Percentiles rank a stretch among this genome's conserved stretches.
Conservation (phyloP, 2,113 vertebrate genomes). For the Odocoileus hemionus region DNA sequence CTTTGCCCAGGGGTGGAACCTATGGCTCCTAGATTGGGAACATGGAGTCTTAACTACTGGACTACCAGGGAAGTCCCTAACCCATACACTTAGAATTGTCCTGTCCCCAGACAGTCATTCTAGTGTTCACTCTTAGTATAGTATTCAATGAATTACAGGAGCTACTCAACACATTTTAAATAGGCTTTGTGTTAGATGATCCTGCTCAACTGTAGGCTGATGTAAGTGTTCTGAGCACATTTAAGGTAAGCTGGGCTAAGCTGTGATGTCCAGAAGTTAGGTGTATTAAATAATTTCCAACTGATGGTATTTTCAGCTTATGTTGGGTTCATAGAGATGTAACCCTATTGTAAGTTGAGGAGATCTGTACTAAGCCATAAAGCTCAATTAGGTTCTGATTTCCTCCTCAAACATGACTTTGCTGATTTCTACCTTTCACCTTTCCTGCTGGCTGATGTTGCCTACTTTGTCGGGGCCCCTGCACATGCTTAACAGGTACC, state of each 20-base stretch:
- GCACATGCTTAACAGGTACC: not conserved
- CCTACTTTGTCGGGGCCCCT: not conserved
- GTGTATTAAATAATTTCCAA: not conserved
- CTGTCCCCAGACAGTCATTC: not conserved
- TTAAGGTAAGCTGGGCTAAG: not conserved
- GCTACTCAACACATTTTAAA: not conserved
- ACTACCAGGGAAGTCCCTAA: not conserved
- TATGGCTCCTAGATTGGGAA: not conserved
- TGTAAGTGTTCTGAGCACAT: not conserved
- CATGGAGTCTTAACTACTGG: not conserved
- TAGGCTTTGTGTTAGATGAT: not conserved
- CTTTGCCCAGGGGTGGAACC: not conserved
- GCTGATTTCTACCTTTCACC: not conserved
- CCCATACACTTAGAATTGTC: not conserved
- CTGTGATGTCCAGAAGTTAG: not conserved
- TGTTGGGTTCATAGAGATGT: not conserved
- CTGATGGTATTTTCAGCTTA: not conserved
- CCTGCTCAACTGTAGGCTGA: not conserved
- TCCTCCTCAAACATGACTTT: not conserved
- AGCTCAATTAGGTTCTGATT: not conserved
- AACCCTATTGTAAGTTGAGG: not conserved
- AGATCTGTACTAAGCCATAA: not conserved
- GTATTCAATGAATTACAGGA: not conserved
- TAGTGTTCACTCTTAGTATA: not conserved
- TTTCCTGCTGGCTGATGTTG: not conserved